phyloP scores from a whole-genome alignment of 1,140 invertebrate genomes.

The Coelopa frigida region DNA sequence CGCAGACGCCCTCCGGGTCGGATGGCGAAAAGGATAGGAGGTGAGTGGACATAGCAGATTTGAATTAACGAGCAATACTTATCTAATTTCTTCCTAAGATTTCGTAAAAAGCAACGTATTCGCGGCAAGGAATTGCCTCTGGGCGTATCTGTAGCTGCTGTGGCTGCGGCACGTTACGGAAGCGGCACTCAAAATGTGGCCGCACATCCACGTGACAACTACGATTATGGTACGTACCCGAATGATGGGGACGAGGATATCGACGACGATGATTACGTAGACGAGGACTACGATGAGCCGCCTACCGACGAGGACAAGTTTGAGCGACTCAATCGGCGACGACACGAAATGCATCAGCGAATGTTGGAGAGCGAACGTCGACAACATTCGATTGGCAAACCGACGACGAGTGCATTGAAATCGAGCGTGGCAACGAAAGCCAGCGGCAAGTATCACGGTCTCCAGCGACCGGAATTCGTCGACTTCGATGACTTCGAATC shows the following conservation, averaged over 20 bases:
- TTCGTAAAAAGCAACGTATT: constrained; percentile 36
- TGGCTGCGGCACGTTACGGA: constrained; percentile 3
- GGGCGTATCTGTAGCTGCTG: constrained; percentile 6
- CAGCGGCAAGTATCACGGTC: neutral
- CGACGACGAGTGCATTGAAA: neutral
- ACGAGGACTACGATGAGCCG: constrained; percentile 21
- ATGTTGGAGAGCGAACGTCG: constrained; percentile 38
- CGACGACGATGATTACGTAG: constrained; percentile 26
- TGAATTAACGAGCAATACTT: too few relatives aligned
- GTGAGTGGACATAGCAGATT: too few relatives aligned
- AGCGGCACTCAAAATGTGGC: neutral
- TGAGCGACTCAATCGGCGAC: constrained; percentile 34
- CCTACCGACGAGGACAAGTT: constrained; percentile 43
- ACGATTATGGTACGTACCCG: constrained; percentile 32
- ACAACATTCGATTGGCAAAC: constrained; percentile 16
- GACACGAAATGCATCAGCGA: constrained; percentile 41
- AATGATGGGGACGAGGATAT: constrained; percentile 22
- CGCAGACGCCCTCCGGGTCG: constrained; percentile 40
- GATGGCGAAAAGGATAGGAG: constrained; percentile 43
- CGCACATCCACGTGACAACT: constrained; percentile 29
- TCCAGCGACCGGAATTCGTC: neutral
- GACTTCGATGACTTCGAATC: constrained; percentile 41
- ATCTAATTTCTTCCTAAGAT: constrained; percentile 20
- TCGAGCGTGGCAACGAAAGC: neutral
- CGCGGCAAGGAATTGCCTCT: constrained; percentile 31